Base-by-base conservation (phyloP, 2,797 vertebrate species). In the Melanotaenia parkinsoni region DNA sequence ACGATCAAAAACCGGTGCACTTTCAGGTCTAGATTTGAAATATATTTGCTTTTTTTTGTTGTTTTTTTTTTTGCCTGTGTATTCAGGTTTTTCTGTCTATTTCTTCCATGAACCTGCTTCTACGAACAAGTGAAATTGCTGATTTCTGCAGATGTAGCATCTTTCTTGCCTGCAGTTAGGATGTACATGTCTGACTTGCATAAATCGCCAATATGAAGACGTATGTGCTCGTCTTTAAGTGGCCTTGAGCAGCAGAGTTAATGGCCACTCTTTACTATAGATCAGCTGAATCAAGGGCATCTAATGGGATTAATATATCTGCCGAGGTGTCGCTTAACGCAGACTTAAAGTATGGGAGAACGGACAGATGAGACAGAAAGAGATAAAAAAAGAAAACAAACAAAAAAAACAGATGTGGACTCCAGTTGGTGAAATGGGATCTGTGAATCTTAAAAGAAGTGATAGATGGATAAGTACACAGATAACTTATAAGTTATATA, bases 261-360 rank as follows among this genome's bases (percentile, higher is more conserved):
- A 90, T 89, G 82, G 75, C 59, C 77, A 66, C 59, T 56, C 69
- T 86, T 89, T 82, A 69, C 80, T 80, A 74, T 67, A 56, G 76
- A 80, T 79, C 85, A 77, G 73, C 77, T 69, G 89, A 88, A 89
- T 87, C 77, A 88, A 91, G 86, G 86, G 80, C 61, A 83, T 85
- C 85, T 90, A 90, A 90, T 87, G 86, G 89, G 82, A 86, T 80
- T 74, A 76, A 92, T 90, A 90, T 85, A 90, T 90, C 88, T 85
- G 79, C 59, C 63, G 65, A 69, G 89, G 85, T 62, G 35, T 43
- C 1, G 47, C 81, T 88, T 69, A 87, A 85, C 79, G 67, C 78
- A 20, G 37, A 61, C 75, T 73, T 56, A 74, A 67, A 37, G 57
- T 73, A 81, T 40, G 66, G 60, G 59, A 77, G 75, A 78, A 82